Conservation (phyloP, 2,113 vertebrate species). For the Gallinago paraguaiae region DNA sequence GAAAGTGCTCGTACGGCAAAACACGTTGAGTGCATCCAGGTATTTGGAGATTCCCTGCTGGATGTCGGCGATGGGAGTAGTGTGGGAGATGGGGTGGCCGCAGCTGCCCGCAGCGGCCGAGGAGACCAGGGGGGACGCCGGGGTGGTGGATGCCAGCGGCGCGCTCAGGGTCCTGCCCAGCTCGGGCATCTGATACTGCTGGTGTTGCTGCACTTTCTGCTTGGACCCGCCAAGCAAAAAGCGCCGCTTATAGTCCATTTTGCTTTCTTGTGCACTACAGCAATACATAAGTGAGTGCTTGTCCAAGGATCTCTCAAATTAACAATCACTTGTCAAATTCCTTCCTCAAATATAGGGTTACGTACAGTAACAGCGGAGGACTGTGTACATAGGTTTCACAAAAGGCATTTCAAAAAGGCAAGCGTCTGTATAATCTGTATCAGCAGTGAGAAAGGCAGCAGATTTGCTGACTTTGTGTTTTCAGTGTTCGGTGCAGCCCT, state of each 20-base stretch:
- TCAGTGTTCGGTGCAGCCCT: conserved; percentile 78
- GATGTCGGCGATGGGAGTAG: conserved; percentile 95
- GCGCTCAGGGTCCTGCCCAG: conserved; percentile 92
- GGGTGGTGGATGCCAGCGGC: conserved; percentile 82
- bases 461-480: conserved; percentile 67
- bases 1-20: conserved; percentile 96
- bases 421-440: conserved; percentile 68
- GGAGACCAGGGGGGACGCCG: conserved; percentile 81
- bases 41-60: conserved; percentile 99
- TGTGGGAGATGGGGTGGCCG: conserved; percentile 75
- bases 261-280: conserved; percentile 98
- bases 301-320: conserved; percentile 22
- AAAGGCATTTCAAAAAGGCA: conserved; percentile 88
- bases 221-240: conserved; percentile 99
- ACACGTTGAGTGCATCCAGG: conserved; percentile 96
- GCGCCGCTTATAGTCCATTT: conserved; percentile 99
- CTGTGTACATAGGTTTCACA: conserved; percentile 81
- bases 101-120: conserved; percentile 80
- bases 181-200: conserved; percentile 95
- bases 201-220: conserved; percentile 99
- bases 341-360: conserved; percentile 72
- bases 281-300: conserved; percentile 93
- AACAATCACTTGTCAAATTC: conserved; percentile 65
- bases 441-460: conserved; percentile 70
- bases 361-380: conserved; percentile 80